Evolutionary conservation across 2,888 invertebrate genomes (phyloP), one percentile per base, ranked within the genome.

Genomic region (Tenthredo livida): DNA sequence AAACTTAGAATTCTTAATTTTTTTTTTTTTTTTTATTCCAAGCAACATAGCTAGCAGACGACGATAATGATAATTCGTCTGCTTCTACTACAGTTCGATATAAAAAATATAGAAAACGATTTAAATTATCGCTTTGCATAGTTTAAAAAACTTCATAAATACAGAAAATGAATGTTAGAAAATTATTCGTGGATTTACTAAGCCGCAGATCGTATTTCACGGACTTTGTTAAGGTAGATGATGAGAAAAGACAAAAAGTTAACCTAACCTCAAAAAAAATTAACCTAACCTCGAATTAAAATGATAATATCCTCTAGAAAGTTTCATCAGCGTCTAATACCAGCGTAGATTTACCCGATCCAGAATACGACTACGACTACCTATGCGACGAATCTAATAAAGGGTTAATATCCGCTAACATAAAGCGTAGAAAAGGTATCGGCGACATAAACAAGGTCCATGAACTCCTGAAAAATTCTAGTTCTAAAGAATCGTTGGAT

Each of bases 361-460:
- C 94, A 21, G 93, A 95, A 88, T 94, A 96, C 86, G 95, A 97
- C 91, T 90, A 94, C 29, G 93, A 95, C 17, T 97, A 96, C 92
- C 94, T 97, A 85, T 96, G 96, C 89, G 94, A 97, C 93, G 92
- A 93, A 15, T 91, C 92, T 54, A 96, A 97, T 92, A 89, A 93
- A n/a, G 87, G 93, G n/a, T 94, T 94, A 90, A 96, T 97, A 86
- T 92, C 94, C 87, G 91, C 95, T 50, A 97, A 97, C 91, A 96
- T 97, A 82, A 89, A 90, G 43, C 93, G 93, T 82, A 94, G 97
- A 86, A 97, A 97, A 94, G 96, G 96, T 47, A 92, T 95, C 40
- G 97, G 96, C 67, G 93, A 97, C 92, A 95, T 97, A 85, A 92
- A 95, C 78, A 92, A 94, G 89, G 95, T 97, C 37, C 90, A 95